phyloP scores from a whole-genome alignment of 2,797 vertebrate species.

The Orestias chungarensis region DNA sequence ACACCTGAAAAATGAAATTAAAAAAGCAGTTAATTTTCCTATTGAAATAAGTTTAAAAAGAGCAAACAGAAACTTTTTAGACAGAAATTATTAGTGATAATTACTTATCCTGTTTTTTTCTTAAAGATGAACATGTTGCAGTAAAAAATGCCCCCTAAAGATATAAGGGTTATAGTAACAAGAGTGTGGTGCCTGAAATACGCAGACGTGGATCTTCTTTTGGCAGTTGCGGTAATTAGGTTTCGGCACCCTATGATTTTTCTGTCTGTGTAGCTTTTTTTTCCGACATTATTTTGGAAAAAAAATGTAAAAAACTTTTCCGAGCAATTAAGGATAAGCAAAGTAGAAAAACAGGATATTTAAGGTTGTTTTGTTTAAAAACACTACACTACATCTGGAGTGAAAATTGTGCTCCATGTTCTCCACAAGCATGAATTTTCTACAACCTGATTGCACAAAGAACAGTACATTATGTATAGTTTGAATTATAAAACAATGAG shows the following conservation, averaged over 20 bases:
- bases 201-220: constrained; percentile 6
- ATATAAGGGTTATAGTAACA: not conserved
- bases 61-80: not conserved
- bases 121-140: not conserved
- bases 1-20: not conserved
- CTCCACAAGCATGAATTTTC: not conserved
- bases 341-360: not conserved
- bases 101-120: not conserved
- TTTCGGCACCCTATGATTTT: not conserved
- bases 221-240: not conserved
- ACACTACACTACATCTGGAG: not conserved
- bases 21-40: not conserved
- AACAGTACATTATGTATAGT: too few species aligned
- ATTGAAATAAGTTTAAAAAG: not conserved
- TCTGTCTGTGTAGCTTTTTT: not conserved
- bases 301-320: not conserved
- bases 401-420: not conserved
- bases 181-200: not conserved
- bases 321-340: not conserved
- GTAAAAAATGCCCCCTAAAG: not conserved
- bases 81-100: constrained; percentile 5
- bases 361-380: not conserved
- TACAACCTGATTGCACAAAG: not conserved
- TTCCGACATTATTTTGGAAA: not conserved
- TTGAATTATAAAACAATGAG: too few species aligned